Conservation (phyloP, 2,888 invertebrate genomes). For the Ochlodes sylvanus region DNA sequence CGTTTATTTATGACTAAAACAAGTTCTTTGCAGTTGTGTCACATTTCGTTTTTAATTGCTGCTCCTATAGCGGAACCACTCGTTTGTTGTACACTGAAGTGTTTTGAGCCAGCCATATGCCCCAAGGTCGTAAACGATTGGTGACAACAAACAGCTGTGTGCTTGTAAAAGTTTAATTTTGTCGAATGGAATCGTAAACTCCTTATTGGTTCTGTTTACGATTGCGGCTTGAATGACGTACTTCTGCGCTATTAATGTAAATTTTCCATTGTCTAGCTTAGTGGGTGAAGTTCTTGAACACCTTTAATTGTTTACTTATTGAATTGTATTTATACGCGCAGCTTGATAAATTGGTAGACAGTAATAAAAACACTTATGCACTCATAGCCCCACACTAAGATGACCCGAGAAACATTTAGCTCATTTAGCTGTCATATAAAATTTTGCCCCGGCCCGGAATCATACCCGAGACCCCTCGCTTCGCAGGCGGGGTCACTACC, state of each 20-base stretch:
- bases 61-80: background rate
- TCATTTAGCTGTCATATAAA: too few relatives aligned
- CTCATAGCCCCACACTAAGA: too few relatives aligned
- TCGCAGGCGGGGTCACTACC: too few relatives aligned
- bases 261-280: constrained; percentile 43
- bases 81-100: background rate
- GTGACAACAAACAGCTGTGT: constrained; percentile 68
- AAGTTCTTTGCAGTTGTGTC: background rate
- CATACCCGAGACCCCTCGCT: too few relatives aligned
- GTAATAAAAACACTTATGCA: too few relatives aligned
- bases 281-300: background rate
- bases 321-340: background rate
- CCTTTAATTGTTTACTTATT: background rate
- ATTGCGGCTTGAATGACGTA: constrained; percentile 64
- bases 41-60: background rate
- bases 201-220: constrained; percentile 79
- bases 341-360: background rate
- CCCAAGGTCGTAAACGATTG: constrained; percentile 37
- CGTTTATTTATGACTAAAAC: background rate
- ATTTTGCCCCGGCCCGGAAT: too few relatives aligned
- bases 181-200: constrained; percentile 78
- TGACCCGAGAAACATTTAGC: too few relatives aligned
- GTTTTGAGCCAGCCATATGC: background rate
- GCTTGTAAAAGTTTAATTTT: constrained; percentile 80
- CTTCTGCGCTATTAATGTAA: constrained; percentile 57